Percentiles rank a stretch among this genome's conserved stretches.
phyloP scores from a whole-genome alignment of 1,140 invertebrate species.

The Pogonus chalceus region DNA sequence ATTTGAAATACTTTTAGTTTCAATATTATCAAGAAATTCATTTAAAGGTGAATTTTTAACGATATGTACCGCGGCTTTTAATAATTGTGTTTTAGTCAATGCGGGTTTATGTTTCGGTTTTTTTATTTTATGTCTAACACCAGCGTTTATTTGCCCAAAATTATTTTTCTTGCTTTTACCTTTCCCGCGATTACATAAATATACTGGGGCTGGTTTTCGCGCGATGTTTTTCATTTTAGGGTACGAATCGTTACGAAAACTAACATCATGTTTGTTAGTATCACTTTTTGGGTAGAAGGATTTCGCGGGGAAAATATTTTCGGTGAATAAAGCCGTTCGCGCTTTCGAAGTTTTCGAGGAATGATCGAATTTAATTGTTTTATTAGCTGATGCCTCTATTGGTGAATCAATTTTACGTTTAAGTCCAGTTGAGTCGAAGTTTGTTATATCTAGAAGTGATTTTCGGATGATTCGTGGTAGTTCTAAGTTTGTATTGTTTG shows the following conservation, averaged over 20 bases:
- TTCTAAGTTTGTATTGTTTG: slow-evolving; percentile 18
- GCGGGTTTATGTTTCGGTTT: slow-evolving; percentile 40
- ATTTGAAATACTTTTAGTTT: slow-evolving; percentile 8
- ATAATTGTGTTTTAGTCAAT: slow-evolving; percentile 13
- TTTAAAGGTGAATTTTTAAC: slow-evolving; percentile 28
- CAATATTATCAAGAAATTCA: slow-evolving; percentile 27
- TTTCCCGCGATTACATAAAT: slow-evolving; percentile 12
- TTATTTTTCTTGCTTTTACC: slow-evolving; percentile 11
- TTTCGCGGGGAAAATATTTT: slow-evolving; percentile 35
- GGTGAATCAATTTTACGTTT: slow-evolving; percentile 15
- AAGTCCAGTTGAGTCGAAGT: slow-evolving; percentile 13
- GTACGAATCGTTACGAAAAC: not conserved
- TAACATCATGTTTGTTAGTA: slow-evolving; percentile 23
- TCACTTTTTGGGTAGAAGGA: slow-evolving; percentile 43
- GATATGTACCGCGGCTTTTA: slow-evolving; percentile 25
- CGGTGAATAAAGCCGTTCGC: slow-evolving; percentile 29
- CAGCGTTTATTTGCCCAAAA: slow-evolving; percentile 43
- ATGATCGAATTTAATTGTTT: slow-evolving; percentile 21
- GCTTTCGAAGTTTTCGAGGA: slow-evolving; percentile 25
- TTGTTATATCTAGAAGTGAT: slow-evolving; percentile 10
- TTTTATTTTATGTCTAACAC: slow-evolving; percentile 42
- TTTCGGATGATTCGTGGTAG: slow-evolving; percentile 27
- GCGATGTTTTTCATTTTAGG: slow-evolving; percentile 10
- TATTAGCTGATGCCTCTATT: slow-evolving; percentile 16
- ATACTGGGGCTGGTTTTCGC: slow-evolving; percentile 4